These are phyloP conservation scores for Cygnus atratus DNA, from an alignment of 2,113 vertebrate genomes.

Conservation along the genomic window DNA sequence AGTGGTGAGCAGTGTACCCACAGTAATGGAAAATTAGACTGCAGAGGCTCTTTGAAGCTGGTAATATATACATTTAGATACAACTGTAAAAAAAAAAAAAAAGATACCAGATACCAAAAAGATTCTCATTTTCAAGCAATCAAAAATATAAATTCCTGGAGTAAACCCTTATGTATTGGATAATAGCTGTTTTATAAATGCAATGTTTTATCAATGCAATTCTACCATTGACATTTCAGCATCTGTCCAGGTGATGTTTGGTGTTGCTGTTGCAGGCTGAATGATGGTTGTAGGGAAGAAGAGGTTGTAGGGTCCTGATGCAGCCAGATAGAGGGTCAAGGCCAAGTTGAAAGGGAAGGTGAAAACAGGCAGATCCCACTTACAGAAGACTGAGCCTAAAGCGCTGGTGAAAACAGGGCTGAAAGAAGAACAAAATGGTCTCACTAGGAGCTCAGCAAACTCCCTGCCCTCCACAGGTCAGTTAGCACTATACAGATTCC, in stretches of 20 bases:
- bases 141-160: background rate
- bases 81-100: background rate
- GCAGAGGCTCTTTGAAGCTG: background rate
- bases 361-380: constrained; percentile 94
- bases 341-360: constrained; percentile 92
- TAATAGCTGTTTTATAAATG: background rate
- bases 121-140: background rate
- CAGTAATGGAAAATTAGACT: background rate
- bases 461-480: background rate
- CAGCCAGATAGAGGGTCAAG: constrained; percentile 89
- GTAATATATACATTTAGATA: background rate
- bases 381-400: constrained; percentile 85
- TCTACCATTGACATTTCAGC: constrained; percentile 84
- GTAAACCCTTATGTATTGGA: background rate
- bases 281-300: constrained; percentile 84
- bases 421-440: constrained; percentile 37
- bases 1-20: background rate
- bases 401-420: constrained; percentile 91
- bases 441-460: background rate
- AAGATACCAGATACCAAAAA: background rate
- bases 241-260: constrained; percentile 88
- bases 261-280: constrained; percentile 72
- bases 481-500: background rate
- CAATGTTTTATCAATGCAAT: background rate
- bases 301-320: constrained; percentile 87